These are phyloP conservation scores for Whitmania pigra DNA, from an alignment of 1,140 invertebrate genomes.

Conservation along the genomic window DNA sequence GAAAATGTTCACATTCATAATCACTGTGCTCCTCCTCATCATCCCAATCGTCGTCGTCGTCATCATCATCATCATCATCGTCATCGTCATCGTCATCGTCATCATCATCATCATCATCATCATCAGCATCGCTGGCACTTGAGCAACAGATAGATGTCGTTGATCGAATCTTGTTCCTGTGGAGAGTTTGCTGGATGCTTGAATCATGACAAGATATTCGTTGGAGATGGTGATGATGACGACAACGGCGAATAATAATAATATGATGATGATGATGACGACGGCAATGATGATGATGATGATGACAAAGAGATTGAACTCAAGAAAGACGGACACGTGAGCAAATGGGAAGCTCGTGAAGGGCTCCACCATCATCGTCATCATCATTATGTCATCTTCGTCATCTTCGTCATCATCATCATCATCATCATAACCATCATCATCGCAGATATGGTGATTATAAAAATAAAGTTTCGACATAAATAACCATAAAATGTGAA, in stretches of 20 bases:
- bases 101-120: slow-evolving; percentile 8
- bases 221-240: background rate
- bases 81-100: background rate
- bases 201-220: background rate
- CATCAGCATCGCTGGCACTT: background rate
- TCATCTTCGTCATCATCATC: background rate
- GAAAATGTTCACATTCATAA: background rate
- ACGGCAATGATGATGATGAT: background rate
- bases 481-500: too few relatives aligned
- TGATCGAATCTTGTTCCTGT: background rate
- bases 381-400: too few relatives aligned
- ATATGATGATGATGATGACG: too few relatives aligned
- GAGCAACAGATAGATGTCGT: slow-evolving; percentile 1
- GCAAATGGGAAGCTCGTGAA: too few relatives aligned
- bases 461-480: too few relatives aligned
- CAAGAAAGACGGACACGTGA: too few relatives aligned
- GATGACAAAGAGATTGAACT: too few relatives aligned
- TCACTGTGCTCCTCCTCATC: background rate
- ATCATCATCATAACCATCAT: background rate
- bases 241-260: too few relatives aligned
- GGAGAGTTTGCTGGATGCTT: background rate
- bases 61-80: background rate
- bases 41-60: background rate
- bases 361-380: too few relatives aligned
- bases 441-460: background rate